Evolutionary conservation across 2,888 invertebrate genomes (phyloP).

Genomic region (Eupithecia inturbata): DNA sequence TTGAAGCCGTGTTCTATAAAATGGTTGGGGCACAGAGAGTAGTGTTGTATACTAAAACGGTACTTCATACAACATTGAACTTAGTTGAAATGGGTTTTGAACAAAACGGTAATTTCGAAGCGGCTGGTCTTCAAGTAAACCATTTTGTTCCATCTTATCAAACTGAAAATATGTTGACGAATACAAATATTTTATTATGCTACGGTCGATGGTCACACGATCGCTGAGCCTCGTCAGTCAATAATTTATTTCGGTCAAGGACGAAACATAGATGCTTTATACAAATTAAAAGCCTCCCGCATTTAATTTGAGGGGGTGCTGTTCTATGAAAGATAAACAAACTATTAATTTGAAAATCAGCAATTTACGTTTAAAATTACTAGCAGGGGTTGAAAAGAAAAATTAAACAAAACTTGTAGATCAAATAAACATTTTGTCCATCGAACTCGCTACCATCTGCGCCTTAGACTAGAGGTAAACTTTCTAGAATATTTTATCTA

Average conservation of each 20-base stretch:
- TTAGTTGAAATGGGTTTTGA: neutral
- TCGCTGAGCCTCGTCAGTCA: neutral
- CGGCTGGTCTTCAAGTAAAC: neutral
- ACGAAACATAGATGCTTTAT: neutral
- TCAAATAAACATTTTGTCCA: neutral
- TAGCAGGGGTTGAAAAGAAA: neutral
- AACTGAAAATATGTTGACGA: neutral
- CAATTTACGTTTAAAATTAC: neutral
- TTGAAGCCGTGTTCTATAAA: neutral
- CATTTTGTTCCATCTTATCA: neutral
- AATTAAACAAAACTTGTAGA: neutral
- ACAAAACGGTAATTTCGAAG: neutral
- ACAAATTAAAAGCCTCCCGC: too few relatives aligned
- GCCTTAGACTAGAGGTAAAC: neutral
- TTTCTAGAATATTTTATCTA: neutral
- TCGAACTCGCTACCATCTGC: neutral
- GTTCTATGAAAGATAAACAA: neutral
- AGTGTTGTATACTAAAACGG: neutral
- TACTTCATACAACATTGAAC: neutral
- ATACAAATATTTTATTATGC: neutral
- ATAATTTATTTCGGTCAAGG: conserved; percentile 1
- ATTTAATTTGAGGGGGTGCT: neutral
- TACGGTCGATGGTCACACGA: neutral
- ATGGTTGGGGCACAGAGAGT: neutral
- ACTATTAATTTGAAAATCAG: neutral